Evolutionary conservation across 1,140 invertebrate genomes (phyloP), one percentile per base, ranked within the genome.

Genomic region (Drosophila arizonae): DNA sequence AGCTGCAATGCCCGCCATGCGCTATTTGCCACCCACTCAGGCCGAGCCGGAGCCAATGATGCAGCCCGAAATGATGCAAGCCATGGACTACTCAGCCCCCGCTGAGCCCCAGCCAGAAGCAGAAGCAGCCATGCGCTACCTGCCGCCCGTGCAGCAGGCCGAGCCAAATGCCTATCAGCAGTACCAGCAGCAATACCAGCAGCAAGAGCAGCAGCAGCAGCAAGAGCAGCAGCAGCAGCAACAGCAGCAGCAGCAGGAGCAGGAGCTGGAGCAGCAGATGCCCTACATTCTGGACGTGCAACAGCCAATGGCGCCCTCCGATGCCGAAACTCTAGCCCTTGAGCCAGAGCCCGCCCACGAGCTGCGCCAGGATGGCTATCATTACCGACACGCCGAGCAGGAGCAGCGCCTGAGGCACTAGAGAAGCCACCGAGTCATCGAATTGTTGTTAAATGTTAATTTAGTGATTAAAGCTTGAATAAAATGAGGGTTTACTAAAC

Each of bases 291-390:
- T 87, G 43, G 84, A 87, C 26, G 70, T 89, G 8, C 84, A 87
- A 55, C 87, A 90, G 57, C 87, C 82, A 9, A 78, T 79, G 68
- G 87, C 79, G 4, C 87, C 82, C n/a, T 67, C 79, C 11, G 88
- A 90, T 62, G 70, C 56, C n/a, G 82, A 90, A 13, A 55, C 52
- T 6, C 46, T 28, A 36, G 61, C 77, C 52, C 51, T 30, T 6
- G 79, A 90, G 8, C 48, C 90, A 0, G 62, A 77, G 76, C 90
- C 89, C 15, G 89, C 85, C n/a, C 90, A 91, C 64, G 72, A 87
- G 46, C 69, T 90, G n/a, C 75, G 67, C 28, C 48, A 71, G 50
- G 90, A 91, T 79, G 90, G 90, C 56, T 91, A 91, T 36, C 86
- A 91, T 57, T 91, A 91, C 72, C 84, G 77, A 33, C 70, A 85